Conservation (phyloP, 2,797 vertebrate species). For the Malacoctenus gilli region DNA sequence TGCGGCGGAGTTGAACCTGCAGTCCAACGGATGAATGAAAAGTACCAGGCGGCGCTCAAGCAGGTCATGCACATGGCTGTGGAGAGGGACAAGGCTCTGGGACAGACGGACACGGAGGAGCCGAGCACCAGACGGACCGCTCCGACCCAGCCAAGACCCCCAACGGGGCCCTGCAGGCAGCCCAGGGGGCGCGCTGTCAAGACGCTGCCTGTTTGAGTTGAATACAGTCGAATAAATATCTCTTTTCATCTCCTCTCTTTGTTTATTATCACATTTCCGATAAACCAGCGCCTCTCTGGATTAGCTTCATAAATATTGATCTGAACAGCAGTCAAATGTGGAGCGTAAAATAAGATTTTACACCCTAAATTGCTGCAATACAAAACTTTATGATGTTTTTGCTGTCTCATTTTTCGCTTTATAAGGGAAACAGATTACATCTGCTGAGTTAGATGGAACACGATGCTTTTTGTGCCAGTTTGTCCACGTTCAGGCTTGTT, state of each 20-base stretch:
- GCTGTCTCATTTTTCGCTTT: no score
- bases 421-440: no score
- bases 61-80: constrained; percentile 83
- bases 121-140: background rate
- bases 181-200: background rate
- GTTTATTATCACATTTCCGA: background rate
- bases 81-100: constrained; percentile 83
- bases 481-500: no score
- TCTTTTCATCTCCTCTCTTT: background rate
- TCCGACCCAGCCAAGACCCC: constrained; percentile 51
- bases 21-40: constrained; percentile 84
- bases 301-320: background rate
- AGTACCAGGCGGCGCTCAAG: constrained; percentile 81
- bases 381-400: no score
- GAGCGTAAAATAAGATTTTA: no score
- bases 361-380: no score
- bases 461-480: no score
- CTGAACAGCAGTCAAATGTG: no score
- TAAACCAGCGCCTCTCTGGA: background rate
- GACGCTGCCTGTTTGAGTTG: constrained; percentile 2
- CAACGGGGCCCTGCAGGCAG: constrained; percentile 67
- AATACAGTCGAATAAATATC: background rate
- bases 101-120: constrained; percentile 58
- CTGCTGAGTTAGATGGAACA: no score
- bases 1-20: constrained; percentile 83